Conservation (phyloP, 30 jellyfish, hydroid and myxozoan species). For the Pelagia noctiluca region DNA sequence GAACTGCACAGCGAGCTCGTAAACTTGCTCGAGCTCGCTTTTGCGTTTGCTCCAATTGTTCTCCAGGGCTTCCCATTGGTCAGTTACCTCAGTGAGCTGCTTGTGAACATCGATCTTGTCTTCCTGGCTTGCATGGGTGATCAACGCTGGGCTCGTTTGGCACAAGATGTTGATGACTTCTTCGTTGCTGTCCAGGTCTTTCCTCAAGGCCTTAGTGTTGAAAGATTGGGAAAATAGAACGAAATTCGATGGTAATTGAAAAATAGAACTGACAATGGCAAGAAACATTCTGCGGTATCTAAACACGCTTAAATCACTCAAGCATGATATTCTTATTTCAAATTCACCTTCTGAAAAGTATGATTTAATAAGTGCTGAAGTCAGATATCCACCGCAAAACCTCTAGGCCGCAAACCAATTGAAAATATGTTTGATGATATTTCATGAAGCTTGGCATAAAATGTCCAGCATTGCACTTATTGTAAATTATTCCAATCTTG, state of each 20-base stretch:
- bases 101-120: conserved; percentile 92
- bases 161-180: conserved; percentile 84
- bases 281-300: too few relatives aligned
- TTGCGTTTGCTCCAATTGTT: conserved; percentile 87
- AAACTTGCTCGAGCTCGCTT: conserved; percentile 76
- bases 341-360: too few relatives aligned
- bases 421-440: too few relatives aligned
- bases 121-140: conserved; percentile 91
- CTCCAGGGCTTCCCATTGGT: conserved; percentile 98
- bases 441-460: too few relatives aligned
- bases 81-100: conserved; percentile 89
- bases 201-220: conserved; percentile 66
- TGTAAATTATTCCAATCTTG: too few relatives aligned
- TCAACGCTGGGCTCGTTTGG: conserved; percentile 93
- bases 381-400: too few relatives aligned
- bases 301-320: too few relatives aligned
- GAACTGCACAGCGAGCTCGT: conserved; percentile 77
- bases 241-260: neutral
- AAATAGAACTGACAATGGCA: too few relatives aligned
- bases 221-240: neutral
- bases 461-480: too few relatives aligned
- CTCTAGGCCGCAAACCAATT: too few relatives aligned
- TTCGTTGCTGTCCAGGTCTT: conserved; percentile 87
- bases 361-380: too few relatives aligned
- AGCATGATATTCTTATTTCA: too few relatives aligned